Evolutionary conservation across 2,888 invertebrate genomes (phyloP), one percentile per base, ranked within the genome.

Genomic region (Spilosoma lubricipeda): DNA sequence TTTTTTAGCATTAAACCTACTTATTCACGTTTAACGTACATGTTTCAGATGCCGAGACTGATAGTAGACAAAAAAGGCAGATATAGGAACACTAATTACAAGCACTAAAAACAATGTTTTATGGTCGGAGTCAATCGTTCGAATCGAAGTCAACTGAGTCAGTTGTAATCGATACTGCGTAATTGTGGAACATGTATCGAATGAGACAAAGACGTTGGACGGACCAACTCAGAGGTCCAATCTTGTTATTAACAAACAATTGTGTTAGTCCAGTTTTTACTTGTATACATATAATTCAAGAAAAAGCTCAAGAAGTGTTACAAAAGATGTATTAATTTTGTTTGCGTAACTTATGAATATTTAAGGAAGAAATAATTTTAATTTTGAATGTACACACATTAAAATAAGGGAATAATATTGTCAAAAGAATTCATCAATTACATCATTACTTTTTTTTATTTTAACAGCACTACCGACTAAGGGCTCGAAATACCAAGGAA

Each of bases 91-190:
- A 88, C 92, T 93, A 94, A 94, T 94, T 93, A 91, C 90, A 89
- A 87, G 85, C 86, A 93, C 89, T 93, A 92, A 93, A 93, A 92
- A 92, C 91, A 89, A 90, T 89, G 93, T 91, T 94, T 94, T 94
- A 94, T 93, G 84, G 93, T 87, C 84, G 88, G 87, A 91, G 93
- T 93, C 92, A 90, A 93, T 92, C 92, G 92, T 87, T 91, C 79
- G 90, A 89, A 92, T 92, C 92, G 92, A 87, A 89, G 86, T 89
- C 83, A 88, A 85, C 89, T 92, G 93, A 94, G 92, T 94, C 93
- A 93, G 89, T 90, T 89, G 93, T 93, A 95, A 94, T 94, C 94
- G 93, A 93, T 94, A 92, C 91, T 91, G 88, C 90, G 93, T 95
- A 94, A 95, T 95, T 95, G 93, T 91, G 82, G 91, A 88, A 90